Percentiles rank a stretch among this genome's conserved stretches.
phyloP scores from a whole-genome alignment of 2,797 vertebrate genomes.

The Etheostoma perlongum region DNA sequence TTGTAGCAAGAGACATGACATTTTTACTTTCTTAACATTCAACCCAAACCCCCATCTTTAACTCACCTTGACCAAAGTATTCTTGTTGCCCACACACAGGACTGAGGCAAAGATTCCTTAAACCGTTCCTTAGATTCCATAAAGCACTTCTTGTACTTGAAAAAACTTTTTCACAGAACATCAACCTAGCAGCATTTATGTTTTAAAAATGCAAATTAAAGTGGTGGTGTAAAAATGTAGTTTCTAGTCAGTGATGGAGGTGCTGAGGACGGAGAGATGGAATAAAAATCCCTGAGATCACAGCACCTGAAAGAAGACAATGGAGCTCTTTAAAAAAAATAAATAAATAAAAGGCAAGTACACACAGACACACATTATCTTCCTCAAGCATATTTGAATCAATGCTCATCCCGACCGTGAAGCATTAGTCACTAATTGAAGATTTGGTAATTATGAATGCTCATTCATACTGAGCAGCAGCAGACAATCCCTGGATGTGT shows the following conservation, averaged over 20 bases:
- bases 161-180: not conserved
- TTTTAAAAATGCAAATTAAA: not conserved
- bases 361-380: constrained; percentile 30
- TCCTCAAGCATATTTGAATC: constrained; percentile 56
- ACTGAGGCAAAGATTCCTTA: not conserved
- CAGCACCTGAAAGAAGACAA: constrained; percentile 27
- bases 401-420: constrained; percentile 47
- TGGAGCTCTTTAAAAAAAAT: not conserved
- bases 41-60: not conserved
- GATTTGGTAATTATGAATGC: constrained; percentile 72
- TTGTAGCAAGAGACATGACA: not conserved
- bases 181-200: not conserved
- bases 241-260: constrained; percentile 10
- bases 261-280: not conserved
- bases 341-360: not conserved
- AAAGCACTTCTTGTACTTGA: not conserved
- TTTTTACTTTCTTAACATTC: not conserved
- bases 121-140: no score
- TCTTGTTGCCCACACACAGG: not conserved
- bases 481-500: constrained; percentile 54
- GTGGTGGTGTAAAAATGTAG: not conserved
- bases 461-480: constrained; percentile 69
- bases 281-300: constrained; percentile 4
- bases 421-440: constrained; percentile 72
- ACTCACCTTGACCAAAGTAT: not conserved